Base-by-base conservation (phyloP, 1,140 invertebrate species). In the Manduca sexta region DNA sequence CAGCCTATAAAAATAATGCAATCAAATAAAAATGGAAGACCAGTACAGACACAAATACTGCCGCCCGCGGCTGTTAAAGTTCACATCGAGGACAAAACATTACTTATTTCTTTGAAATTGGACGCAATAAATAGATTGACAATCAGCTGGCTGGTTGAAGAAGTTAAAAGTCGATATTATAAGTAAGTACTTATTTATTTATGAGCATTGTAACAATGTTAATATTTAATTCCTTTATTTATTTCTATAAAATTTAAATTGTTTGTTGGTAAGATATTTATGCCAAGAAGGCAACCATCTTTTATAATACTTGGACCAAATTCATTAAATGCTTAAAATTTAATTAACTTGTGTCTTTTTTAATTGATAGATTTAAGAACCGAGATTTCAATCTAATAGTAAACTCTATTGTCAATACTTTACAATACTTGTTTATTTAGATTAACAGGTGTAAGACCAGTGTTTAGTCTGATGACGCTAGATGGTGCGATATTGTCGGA, bases 121-220 rank as follows among this genome's bases (percentile, higher is more conserved):
- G 87, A 89, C 10, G 88, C 87, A 40, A 78, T 90, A 14, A 88
- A 89, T 45, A 88, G 81, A 33, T 77, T 88, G 49, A 91, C 88
- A 51, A 90, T 92, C 59, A 87, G 86, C 49, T 93, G 92, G 92
- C 79, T 94, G 48, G 88, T 90, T 31, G 88, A 91, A 34, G 91
- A 93, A 86, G 88, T 91, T 0, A 88, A 90, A 21, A 84, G 88
- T 43, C 87, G 92, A 69, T 93, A 92, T 87, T 92, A 91, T 46
- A 91, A 90, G 91, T 91, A 73, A 86, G 82, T 72, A 44, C n/a
- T n/a, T n/a, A n/a, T n/a, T n/a, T 14, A 29, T 29, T 45, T 52
- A 18, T 37, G 21, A 17, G 18, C 8, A 8, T 26, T 26, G 4
- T 26, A 5, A 26, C 8, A 26, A 26, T 26, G 21, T 26, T 50